Evolutionary conservation across 2,888 invertebrate species (phyloP).

Genomic region (Melipona bicolor): DNA sequence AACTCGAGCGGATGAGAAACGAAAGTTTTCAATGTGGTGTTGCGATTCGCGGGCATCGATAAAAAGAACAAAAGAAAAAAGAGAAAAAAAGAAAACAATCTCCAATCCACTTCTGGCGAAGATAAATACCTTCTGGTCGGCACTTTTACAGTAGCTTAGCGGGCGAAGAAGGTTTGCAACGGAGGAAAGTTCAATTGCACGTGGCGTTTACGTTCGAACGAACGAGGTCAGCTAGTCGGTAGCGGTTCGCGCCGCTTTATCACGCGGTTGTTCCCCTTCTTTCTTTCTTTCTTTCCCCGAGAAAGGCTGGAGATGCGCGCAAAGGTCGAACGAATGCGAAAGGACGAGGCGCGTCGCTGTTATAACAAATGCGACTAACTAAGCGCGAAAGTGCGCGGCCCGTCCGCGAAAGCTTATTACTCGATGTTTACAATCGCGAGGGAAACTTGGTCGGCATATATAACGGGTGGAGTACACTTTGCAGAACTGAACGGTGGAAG

Average conservation of each 20-base stretch:
- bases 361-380: constrained; percentile 69
- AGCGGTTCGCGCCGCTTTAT: constrained; percentile 13
- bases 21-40: no score
- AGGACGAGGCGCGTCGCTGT: background rate
- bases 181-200: constrained; percentile 4
- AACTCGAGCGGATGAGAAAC: no score
- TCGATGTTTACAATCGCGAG: constrained; percentile 67
- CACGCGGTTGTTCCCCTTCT: background rate
- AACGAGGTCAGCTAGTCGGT: constrained; percentile 1
- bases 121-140: background rate
- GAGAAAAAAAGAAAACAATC: background rate
- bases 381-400: constrained; percentile 67
- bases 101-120: background rate
- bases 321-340: background rate
- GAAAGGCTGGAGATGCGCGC: no score
- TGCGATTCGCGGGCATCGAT: no score
- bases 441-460: constrained; percentile 65
- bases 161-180: background rate
- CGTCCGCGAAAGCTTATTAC: constrained; percentile 70
- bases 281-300: background rate
- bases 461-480: constrained; percentile 58
- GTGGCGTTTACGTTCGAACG: constrained; percentile 2
- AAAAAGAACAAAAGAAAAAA: no score
- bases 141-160: background rate
- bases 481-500: constrained; percentile 60